Conservation (phyloP, 1,140 invertebrate genomes). For the Melitaea cinxia region DNA sequence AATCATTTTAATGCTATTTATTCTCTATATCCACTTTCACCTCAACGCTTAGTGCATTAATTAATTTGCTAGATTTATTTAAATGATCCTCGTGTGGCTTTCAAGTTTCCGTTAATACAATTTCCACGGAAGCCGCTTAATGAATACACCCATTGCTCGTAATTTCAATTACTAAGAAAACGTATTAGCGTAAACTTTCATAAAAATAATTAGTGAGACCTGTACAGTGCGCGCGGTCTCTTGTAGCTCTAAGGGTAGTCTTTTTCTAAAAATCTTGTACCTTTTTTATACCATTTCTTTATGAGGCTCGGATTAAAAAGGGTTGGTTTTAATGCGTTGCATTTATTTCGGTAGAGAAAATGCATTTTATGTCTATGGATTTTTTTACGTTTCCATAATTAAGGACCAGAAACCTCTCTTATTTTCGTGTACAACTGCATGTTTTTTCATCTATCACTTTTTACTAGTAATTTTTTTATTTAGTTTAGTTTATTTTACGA, state of each 20-base stretch:
- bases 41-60: too few relatives aligned
- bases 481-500: too few relatives aligned
- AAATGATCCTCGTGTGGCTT: not conserved
- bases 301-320: conserved; percentile 20
- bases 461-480: too few relatives aligned
- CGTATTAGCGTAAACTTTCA: conserved; percentile 23
- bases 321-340: not conserved
- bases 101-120: not conserved
- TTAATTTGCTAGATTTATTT: not conserved
- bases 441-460: too few relatives aligned
- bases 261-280: conserved; percentile 3
- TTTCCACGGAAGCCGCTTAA: not conserved
- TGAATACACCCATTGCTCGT: not conserved
- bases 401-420: not conserved
- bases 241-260: conserved; percentile 7
- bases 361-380: not conserved
- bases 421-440: not conserved
- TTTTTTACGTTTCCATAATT: not conserved
- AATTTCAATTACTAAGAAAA: conserved; percentile 6
- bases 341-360: conserved; percentile 8
- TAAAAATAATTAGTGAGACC: conserved; percentile 23
- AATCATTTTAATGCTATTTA: too few relatives aligned
- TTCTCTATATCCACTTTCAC: too few relatives aligned
- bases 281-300: conserved; percentile 7
- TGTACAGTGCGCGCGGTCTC: conserved; percentile 11